These are phyloP conservation scores for Menidia menidia DNA, from an alignment of 2,797 vertebrate genomes.

Conservation along the genomic window DNA sequence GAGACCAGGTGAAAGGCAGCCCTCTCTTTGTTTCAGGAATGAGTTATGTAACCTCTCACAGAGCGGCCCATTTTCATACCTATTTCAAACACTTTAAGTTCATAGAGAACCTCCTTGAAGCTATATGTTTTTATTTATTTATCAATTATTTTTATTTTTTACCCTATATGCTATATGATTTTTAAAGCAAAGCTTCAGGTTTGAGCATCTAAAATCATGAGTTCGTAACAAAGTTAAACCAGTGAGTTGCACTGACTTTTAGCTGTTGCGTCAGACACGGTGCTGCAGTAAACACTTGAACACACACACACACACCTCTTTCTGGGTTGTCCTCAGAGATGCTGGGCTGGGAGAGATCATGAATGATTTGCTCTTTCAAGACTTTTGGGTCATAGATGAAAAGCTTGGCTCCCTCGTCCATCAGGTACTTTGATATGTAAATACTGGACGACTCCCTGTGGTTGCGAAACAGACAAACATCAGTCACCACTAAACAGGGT, in stretches of 20 bases:
- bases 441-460: slow-evolving; percentile 97
- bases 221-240: no score
- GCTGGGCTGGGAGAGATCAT: slow-evolving; percentile 93
- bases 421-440: slow-evolving; percentile 97
- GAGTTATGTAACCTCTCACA: no score
- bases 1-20: background rate
- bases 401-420: slow-evolving; percentile 97
- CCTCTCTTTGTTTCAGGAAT: background rate
- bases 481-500: slow-evolving; percentile 10
- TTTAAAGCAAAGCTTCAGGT: background rate
- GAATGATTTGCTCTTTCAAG: slow-evolving; percentile 92
- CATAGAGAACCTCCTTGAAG: no score
- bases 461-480: slow-evolving; percentile 37
- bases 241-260: background rate
- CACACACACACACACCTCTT: slow-evolving; percentile 85
- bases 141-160: no score
- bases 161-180: background rate
- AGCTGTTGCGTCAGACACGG: background rate
- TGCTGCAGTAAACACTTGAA: no score
- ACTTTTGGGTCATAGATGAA: slow-evolving; percentile 99
- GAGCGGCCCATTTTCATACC: no score
- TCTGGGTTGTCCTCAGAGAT: slow-evolving; percentile 90
- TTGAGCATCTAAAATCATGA: background rate
- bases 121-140: no score
- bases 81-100: no score